phyloP scores from a whole-genome alignment of 2,888 invertebrate species.

The Amiota mariae region DNA sequence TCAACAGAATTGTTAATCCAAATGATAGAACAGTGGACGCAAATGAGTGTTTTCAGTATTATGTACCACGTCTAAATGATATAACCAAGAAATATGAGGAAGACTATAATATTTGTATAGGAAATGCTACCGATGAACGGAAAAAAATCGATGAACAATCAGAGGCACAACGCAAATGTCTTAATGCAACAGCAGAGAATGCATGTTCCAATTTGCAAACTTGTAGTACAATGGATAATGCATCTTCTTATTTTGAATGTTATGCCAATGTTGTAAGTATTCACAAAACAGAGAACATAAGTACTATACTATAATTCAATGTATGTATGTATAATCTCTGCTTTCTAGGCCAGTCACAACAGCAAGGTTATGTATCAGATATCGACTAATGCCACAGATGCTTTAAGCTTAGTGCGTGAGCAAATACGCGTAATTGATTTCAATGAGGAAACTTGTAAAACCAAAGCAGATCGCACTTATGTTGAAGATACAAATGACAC shows the following conservation, averaged over 20 bases:
- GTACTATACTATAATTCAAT: no score
- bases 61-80: conserved; percentile 39
- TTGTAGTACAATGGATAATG: conserved; percentile 3
- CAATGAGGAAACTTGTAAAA: conserved; percentile 33
- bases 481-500: conserved; percentile 41
- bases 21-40: not conserved
- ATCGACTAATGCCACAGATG: conserved; percentile 41
- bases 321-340: not conserved
- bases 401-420: conserved; percentile 26
- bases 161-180: not conserved
- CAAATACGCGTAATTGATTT: conserved; percentile 18
- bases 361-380: conserved; percentile 30
- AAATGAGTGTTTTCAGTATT: conserved; percentile 42
- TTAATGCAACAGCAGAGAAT: not conserved
- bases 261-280: conserved; percentile 38
- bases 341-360: conserved; percentile 29
- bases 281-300: no score
- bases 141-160: conserved; percentile 6
- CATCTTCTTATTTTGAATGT: conserved; percentile 38
- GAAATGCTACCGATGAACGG: not conserved
- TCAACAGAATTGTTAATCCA: not conserved
- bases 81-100: conserved; percentile 26
- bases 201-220: conserved; percentile 32
- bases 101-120: conserved; percentile 32
- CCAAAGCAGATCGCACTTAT: conserved; percentile 40